Base-by-base conservation (phyloP, 2,113 vertebrate species). In the Rhabdomys dilectus region DNA sequence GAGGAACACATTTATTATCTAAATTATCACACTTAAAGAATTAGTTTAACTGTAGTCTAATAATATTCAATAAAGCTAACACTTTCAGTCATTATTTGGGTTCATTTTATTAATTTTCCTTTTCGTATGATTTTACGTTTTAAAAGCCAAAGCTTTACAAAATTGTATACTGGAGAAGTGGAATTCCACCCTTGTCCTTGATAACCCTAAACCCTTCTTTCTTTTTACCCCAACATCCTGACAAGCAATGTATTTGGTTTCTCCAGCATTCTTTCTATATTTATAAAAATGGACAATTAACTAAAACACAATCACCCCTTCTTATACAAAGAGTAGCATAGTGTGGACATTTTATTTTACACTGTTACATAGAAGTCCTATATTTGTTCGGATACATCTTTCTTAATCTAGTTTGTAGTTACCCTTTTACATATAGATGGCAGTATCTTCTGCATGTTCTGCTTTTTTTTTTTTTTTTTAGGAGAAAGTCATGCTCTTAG, bases 41-140 rank as follows among this genome's bases (percentile, higher is more conserved):
- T 88, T 81, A 56, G 39, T 92, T 88, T 93, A 48, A 72, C 36
- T 72, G n/a, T n/a, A n/a, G n/a, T n/a, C 31, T 88, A 85, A 91
- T 2, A 76, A 16, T 70, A 80, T 88, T 19, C 2, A 75, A 19
- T 31, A 29, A 86, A 81, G 22, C 56, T 36, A 76, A 34, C 36
- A 4, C 92, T 90, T 91, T 93, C 60, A 21, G 39, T 10, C 76
- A 22, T 64, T 89, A 70, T 56, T 94, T 95, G 62, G 53, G 19
- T 85, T 77, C 58, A 73, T 91, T 93, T 95, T 94, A 62, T 95
- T 80, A 80, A 85, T 85, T 77, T 6, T 92, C 15, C 56, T 10
- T 91, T 89, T 45, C 34, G 26, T 80, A 42, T 92, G 42, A 10
- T 88, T 93, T 85, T 93, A 60, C 48, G 29, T 45, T 92, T 62